Conservation (phyloP, 2,888 invertebrate species). For the Cecidostiba fungosa region DNA sequence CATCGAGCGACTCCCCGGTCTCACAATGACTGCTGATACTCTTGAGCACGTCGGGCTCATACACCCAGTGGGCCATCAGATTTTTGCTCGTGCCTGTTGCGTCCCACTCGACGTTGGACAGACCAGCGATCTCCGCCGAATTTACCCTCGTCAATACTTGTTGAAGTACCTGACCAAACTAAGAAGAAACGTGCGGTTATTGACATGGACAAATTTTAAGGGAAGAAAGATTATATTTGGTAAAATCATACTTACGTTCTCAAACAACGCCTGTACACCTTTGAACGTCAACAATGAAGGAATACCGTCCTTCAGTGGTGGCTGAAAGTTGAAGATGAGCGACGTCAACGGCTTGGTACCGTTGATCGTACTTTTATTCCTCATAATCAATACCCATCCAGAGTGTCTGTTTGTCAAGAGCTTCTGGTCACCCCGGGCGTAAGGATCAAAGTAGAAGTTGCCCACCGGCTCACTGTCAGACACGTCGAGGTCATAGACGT, state of each 20-base stretch:
- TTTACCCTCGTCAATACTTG: slow-evolving; percentile 91
- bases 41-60: slow-evolving; percentile 83
- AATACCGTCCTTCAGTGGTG: slow-evolving; percentile 82
- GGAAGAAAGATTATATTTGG: background rate
- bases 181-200: slow-evolving; percentile 61
- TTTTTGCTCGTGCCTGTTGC: slow-evolving; percentile 91
- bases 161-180: slow-evolving; percentile 94
- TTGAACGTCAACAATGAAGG: slow-evolving; percentile 88
- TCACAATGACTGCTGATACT: slow-evolving; percentile 88
- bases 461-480: slow-evolving; percentile 84
- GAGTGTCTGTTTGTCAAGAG: slow-evolving; percentile 83
- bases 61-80: slow-evolving; percentile 91
- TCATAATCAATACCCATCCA: slow-evolving; percentile 90
- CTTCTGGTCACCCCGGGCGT: slow-evolving; percentile 86
- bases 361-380: slow-evolving; percentile 86
- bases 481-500: slow-evolving; percentile 86
- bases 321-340: slow-evolving; percentile 91
- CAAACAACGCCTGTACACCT: slow-evolving; percentile 89
- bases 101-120: slow-evolving; percentile 96
- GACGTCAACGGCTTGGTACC: slow-evolving; percentile 88
- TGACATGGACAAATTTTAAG: background rate
- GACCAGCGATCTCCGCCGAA: slow-evolving; percentile 92
- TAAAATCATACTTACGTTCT: slow-evolving; percentile 81
- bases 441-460: slow-evolving; percentile 94
- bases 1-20: slow-evolving; percentile 87